These are phyloP conservation scores for Phoenoteleia sp. DNA, from an alignment of 2,888 invertebrate genomes.

Conservation along the genomic window DNA sequence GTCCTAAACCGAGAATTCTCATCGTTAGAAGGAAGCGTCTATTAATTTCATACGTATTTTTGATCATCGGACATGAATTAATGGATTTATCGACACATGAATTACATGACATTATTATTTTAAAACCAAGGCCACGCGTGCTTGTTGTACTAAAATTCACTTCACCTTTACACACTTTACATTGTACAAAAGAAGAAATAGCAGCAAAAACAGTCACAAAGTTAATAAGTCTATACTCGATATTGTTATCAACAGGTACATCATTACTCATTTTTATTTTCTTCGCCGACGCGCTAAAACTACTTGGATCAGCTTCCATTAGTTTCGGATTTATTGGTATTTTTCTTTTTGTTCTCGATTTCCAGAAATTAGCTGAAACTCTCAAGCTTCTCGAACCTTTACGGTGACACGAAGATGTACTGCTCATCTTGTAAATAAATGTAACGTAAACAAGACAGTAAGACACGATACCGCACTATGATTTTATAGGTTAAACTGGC, in stretches of 20 bases:
- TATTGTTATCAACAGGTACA: slow-evolving; percentile 62
- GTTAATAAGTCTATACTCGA: slow-evolving; percentile 73
- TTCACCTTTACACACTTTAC: slow-evolving; percentile 68
- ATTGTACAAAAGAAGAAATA: slow-evolving; percentile 67
- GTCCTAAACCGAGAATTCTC: slow-evolving; percentile 52
- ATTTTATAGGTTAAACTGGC: too few species aligned
- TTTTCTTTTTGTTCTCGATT: slow-evolving; percentile 1
- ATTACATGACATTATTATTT: slow-evolving; percentile 37
- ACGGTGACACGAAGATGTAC: too few species aligned
- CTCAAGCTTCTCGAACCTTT: slow-evolving; percentile 16
- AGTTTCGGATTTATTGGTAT: slow-evolving; percentile 9
- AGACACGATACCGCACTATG: too few species aligned
- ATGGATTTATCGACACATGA: slow-evolving; percentile 18
- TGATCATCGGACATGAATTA: slow-evolving; percentile 37
- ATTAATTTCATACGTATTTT: slow-evolving; percentile 59
- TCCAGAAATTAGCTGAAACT: neutral
- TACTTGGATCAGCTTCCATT: slow-evolving; percentile 1
- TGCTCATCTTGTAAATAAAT: too few species aligned
- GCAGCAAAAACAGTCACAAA: slow-evolving; percentile 71
- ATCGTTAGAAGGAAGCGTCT: slow-evolving; percentile 55
- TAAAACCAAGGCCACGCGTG: slow-evolving; percentile 54
- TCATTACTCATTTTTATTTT: slow-evolving; percentile 57
- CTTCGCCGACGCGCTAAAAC: slow-evolving; percentile 18
- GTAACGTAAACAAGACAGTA: too few species aligned
- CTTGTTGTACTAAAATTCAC: slow-evolving; percentile 30